phyloP scores from a whole-genome alignment of 2,888 invertebrate species.

The Tachina fera region DNA sequence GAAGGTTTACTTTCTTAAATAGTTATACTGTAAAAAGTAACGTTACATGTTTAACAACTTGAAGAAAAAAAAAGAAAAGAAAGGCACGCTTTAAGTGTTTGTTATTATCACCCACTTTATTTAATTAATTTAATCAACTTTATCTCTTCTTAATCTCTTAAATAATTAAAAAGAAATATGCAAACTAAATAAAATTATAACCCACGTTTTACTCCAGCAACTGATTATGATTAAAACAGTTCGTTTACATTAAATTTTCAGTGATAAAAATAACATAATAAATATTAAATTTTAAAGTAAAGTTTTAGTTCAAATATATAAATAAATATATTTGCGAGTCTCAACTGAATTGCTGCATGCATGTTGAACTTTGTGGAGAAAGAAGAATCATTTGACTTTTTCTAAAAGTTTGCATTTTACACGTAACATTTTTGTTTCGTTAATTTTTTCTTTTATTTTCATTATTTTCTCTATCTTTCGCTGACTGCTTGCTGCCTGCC shows the following conservation, averaged over 20 bases:
- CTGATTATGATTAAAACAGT: neutral
- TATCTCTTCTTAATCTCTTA: neutral
- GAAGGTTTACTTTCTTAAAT: too few species aligned
- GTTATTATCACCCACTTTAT: neutral
- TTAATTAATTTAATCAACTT: neutral
- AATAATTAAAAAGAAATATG: constrained; percentile 6
- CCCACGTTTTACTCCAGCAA: constrained; percentile 6
- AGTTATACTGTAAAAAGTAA: too few species aligned
- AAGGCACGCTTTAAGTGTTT: neutral
- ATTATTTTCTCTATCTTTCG: neutral
- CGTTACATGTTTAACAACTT: too few species aligned
- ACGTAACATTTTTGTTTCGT: constrained; percentile 60
- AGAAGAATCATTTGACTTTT: constrained; percentile 44
- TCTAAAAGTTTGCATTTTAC: constrained; percentile 56
- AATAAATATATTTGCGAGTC: constrained; percentile 12
- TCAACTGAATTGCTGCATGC: neutral
- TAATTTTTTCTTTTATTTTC: neutral
- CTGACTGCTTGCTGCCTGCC: neutral
- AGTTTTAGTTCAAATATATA: constrained; percentile 15
- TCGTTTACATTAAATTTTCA: neutral
- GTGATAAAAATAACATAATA: constrained; percentile 21
- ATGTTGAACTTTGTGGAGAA: constrained; percentile 35
- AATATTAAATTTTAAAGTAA: constrained; percentile 24
- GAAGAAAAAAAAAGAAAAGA: too few species aligned
- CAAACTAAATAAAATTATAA: neutral